Conservation (phyloP, 1,140 invertebrate genomes). For the Cydia amplana region DNA sequence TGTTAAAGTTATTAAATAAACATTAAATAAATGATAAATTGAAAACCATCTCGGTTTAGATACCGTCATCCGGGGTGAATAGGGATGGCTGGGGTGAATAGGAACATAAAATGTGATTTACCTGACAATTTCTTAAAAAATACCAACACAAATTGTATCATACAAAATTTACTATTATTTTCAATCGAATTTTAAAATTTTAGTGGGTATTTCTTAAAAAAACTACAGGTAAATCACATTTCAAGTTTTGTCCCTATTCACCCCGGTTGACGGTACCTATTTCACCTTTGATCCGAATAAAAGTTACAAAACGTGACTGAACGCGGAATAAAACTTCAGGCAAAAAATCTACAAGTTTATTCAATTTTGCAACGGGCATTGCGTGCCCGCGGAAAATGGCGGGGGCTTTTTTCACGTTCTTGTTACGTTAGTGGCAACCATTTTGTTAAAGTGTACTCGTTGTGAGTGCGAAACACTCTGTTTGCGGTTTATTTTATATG, state of each 20-base stretch:
- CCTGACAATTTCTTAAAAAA: no score
- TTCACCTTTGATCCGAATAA: background rate
- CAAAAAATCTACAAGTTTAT: slow-evolving; percentile 2
- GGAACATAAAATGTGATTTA: no score
- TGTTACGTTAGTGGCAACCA: background rate
- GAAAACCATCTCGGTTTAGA: background rate
- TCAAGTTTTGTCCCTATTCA: no score
- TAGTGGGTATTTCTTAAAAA: no score
- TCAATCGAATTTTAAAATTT: no score
- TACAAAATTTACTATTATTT: no score
- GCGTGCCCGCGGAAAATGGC: background rate
- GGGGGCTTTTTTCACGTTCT: background rate
- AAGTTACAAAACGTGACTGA: background rate
- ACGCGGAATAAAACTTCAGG: background rate
- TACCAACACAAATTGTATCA: no score
- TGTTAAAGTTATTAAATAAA: no score
- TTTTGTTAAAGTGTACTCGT: background rate
- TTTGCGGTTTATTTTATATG: background rate
- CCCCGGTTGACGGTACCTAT: no score
- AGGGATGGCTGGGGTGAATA: no score
- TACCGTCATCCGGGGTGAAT: no score
- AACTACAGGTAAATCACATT: no score
- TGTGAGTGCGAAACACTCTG: background rate
- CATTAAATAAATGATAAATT: background rate
- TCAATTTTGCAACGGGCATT: background rate